A percentile compares a stretch with the other conserved stretches of the same genome.
Conservation (phyloP, 2,797 vertebrate genomes). For the Glossophaga mutica region DNA sequence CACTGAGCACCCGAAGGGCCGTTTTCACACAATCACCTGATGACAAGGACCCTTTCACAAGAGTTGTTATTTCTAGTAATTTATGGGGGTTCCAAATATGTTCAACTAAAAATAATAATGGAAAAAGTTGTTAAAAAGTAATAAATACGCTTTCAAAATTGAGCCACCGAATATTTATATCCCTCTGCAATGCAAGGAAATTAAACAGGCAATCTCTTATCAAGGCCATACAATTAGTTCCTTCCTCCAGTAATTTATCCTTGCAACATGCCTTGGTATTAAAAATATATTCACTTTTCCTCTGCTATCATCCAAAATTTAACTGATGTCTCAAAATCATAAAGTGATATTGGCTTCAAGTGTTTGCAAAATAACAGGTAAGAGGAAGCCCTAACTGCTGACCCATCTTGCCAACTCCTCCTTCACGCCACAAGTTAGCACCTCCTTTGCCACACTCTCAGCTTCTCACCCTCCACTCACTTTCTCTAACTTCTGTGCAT, state of each 20-base stretch:
- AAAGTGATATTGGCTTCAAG: not conserved
- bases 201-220: slow-evolving; percentile 5
- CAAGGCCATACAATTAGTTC: slow-evolving; percentile 24
- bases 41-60: not conserved
- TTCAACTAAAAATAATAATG: slow-evolving; percentile 35
- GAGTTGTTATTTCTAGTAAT: slow-evolving; percentile 34
- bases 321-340: not conserved
- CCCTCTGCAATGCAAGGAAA: slow-evolving; percentile 36
- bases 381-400: not conserved
- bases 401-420: not conserved
- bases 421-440: too few species aligned
- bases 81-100: not conserved
- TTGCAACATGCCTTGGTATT: not conserved
- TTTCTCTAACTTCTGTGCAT: not conserved
- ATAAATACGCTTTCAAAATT: slow-evolving; percentile 37
- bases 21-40: not conserved
- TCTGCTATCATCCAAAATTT: not conserved
- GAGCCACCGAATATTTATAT: slow-evolving; percentile 43
- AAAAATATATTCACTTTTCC: not conserved
- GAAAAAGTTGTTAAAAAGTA: slow-evolving; percentile 10
- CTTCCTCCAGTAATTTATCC: slow-evolving; percentile 4
- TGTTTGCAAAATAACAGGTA: not conserved
- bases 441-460: not conserved
- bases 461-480: not conserved
- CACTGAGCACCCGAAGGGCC: not conserved